Evolutionary conservation across 1,140 invertebrate species (phyloP), one percentile per base, ranked within the genome.

Genomic region (Daktulosphaira vitifoliae): DNA sequence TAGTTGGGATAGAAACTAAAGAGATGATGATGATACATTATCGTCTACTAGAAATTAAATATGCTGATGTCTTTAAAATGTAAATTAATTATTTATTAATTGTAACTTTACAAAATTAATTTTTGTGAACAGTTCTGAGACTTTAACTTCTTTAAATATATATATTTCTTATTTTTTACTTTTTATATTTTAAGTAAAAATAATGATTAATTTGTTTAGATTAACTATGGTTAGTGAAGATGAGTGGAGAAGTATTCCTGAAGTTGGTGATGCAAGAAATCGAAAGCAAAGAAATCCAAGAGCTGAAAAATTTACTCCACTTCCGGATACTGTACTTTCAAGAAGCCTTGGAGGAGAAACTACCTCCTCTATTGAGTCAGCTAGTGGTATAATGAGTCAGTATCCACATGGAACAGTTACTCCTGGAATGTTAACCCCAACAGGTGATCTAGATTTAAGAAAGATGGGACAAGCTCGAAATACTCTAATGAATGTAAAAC

Each of bases 391-490:
- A 68, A 84, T 90, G 56, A 90, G 87, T 44, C 89, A 90, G 79
- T 84, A 89, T 74, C 89, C 89, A 15, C 70, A 69, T 62, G 87
- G 87, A 13, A 83, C 87, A 1, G 74, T 85, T 39, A 88, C 86
- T 46, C 70, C 73, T 66, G 84, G 84, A 22, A 78, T 84, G 71
- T 73, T 83, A 37, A 88, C 86, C n/a, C 85, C 88, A 66, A 81
- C 84, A 68, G 90, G 91, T 26, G 95, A 99, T 75, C 84, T 99
- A 73, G 97, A 99, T 82, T 83, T 99, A 69, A 81, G 95, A 68
- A 98, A 98, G 81, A 99, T 99, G 74, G 97, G 97, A 37, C 94
- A 99, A 80, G 97, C 97, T 1, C 83, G 96, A 75, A 99, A 98
- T 75, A 96, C 94, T n/a, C 77, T 99, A 2, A 99, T 99, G 96